These are phyloP conservation scores for Matsumyia berberina DNA, from an alignment of 2,888 invertebrate species.

Conservation along the genomic window DNA sequence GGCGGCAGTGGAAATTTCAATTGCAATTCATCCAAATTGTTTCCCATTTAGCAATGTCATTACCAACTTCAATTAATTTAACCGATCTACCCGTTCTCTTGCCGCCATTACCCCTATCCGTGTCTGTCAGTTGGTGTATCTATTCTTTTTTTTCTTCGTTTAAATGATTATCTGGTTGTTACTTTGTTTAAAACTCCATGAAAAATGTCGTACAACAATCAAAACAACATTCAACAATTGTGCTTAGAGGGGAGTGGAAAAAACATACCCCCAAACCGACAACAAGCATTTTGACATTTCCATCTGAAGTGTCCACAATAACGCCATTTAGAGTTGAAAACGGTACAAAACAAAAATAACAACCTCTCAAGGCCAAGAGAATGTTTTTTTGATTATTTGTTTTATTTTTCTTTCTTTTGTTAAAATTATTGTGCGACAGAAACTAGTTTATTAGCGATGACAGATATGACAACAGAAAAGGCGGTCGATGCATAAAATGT, in stretches of 20 bases:
- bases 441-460: conserved; percentile 55
- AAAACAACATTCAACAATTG: conserved; percentile 12
- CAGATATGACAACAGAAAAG: conserved; percentile 55
- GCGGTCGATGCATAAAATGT: conserved; percentile 43
- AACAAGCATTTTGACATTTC: conserved; percentile 49
- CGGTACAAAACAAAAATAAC: conserved; percentile 20
- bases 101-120: not conserved
- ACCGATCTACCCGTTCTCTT: conserved; percentile 2
- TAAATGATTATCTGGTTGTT: conserved; percentile 24
- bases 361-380: conserved; percentile 50
- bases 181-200: conserved; percentile 27
- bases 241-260: conserved; percentile 13
- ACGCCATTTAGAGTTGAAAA: conserved; percentile 29
- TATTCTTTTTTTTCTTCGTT: not conserved
- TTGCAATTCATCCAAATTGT: conserved; percentile 54
- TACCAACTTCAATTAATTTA: conserved; percentile 48
- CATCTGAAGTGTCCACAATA: conserved; percentile 37
- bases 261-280: conserved; percentile 26
- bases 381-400: conserved; percentile 14
- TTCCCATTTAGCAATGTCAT: conserved; percentile 46
- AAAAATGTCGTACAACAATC: conserved; percentile 39
- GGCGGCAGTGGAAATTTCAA: conserved; percentile 27
- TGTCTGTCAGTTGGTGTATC: not conserved
- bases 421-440: not conserved
- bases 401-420: conserved; percentile 21